phyloP scores from a whole-genome alignment of 2,888 invertebrate genomes.

The Dimorphilus gyrociliatus region DNA sequence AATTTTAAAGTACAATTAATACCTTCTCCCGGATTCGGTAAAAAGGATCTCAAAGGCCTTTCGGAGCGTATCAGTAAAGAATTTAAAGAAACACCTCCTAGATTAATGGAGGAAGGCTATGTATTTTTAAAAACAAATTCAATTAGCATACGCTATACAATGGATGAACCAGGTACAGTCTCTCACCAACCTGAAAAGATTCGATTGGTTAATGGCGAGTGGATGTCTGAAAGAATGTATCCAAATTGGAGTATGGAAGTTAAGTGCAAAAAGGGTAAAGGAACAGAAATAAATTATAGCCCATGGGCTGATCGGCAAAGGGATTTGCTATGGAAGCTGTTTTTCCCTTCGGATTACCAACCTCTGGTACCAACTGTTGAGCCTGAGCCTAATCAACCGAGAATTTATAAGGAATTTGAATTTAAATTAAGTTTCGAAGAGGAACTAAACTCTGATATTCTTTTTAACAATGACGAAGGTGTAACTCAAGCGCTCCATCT shows the following conservation, averaged over 20 bases:
- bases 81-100: conserved; percentile 52
- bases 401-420: conserved; percentile 79
- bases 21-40: too few species aligned
- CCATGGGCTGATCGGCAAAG: conserved; percentile 97
- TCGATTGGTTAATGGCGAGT: conserved; percentile 75
- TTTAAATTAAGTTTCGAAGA: conserved; percentile 68
- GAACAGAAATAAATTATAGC: conserved; percentile 91
- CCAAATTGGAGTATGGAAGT: conserved; percentile 91
- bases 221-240: conserved; percentile 53
- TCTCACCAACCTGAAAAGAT: conserved; percentile 78
- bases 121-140: conserved; percentile 87
- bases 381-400: conserved; percentile 67
- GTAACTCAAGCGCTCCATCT: conserved; percentile 94
- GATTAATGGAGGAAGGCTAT: conserved; percentile 96
- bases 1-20: too few species aligned
- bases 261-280: conserved; percentile 48
- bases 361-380: conserved; percentile 49
- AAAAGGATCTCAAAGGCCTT: not conserved
- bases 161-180: conserved; percentile 79
- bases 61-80: not conserved
- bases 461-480: conserved; percentile 75
- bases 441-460: conserved; percentile 82
- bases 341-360: conserved; percentile 51
- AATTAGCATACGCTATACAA: conserved; percentile 84
- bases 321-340: conserved; percentile 83